These are phyloP conservation scores for Myiozetetes cayanensis DNA, from an alignment of 2,113 vertebrate genomes.

Conservation along the genomic window DNA sequence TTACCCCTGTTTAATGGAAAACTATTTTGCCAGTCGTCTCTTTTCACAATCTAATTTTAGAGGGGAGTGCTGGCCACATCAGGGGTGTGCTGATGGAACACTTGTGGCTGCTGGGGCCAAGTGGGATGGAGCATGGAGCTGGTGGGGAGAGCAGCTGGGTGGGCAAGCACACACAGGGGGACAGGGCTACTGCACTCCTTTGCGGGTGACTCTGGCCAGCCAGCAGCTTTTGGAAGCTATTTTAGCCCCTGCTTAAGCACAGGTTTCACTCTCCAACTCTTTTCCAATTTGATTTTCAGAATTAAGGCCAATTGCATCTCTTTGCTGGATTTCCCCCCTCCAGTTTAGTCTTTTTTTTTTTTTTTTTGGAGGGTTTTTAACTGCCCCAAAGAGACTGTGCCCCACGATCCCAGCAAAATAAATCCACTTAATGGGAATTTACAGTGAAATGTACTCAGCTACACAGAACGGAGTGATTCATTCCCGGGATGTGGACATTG, in stretches of 20 bases:
- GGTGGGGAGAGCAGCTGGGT: not conserved
- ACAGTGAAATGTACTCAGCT: conserved; percentile 88
- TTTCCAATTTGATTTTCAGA: not conserved
- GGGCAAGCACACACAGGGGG: not conserved
- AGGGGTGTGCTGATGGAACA: not conserved
- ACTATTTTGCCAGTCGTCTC: conserved; percentile 81
- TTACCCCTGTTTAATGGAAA: conserved; percentile 98
- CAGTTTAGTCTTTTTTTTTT: not conserved
- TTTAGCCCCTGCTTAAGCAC: not conserved
- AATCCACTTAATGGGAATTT: conserved; percentile 97
- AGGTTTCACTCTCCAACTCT: not conserved
- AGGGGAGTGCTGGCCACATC: rapidly evolving
- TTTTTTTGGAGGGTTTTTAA: not conserved
- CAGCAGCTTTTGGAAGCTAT: not conserved
- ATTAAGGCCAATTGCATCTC: not conserved
- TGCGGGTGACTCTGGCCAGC: not conserved
- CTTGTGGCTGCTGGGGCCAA: not conserved
- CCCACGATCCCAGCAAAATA: conserved; percentile 82
- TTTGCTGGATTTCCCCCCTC: not conserved
- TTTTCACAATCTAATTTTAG: not conserved
- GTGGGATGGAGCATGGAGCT: not conserved
- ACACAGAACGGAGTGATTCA: conserved; percentile 68
- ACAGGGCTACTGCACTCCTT: conserved; percentile 37
- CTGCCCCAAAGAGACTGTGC: not conserved
- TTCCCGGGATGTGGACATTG: too few relatives aligned